phyloP scores from a whole-genome alignment of 2,797 vertebrate species.

The Sternarchorhynchus goeldii region DNA sequence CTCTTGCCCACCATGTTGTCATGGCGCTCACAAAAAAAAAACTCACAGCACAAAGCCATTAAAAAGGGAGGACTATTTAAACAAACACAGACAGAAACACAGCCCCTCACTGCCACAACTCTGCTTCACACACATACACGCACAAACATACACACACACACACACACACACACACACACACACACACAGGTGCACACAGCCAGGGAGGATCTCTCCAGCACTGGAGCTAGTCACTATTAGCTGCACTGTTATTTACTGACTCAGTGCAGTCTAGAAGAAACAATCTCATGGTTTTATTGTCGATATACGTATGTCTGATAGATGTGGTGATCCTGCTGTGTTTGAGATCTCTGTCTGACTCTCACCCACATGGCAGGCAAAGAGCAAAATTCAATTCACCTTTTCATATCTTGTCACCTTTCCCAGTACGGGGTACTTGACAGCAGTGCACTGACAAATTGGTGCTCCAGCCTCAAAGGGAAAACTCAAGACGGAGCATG shows the following conservation, averaged over 20 bases:
- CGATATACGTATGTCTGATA: not conserved
- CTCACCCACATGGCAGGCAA: not conserved
- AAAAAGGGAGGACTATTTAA: slow-evolving; percentile 74
- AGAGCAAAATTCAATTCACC: not conserved
- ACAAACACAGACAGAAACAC: slow-evolving; percentile 74
- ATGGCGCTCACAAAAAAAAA: slow-evolving; percentile 63
- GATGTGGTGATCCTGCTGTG: not conserved
- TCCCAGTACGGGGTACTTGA: not conserved
- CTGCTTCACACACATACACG: slow-evolving; percentile 24
- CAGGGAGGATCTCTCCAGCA: slow-evolving; percentile 17
- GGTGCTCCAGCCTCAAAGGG: not conserved
- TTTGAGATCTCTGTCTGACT: not conserved
- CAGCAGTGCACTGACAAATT: not conserved
- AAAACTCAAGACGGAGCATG: not conserved
- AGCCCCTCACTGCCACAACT: slow-evolving; percentile 12
- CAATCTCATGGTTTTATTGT: slow-evolving; percentile 19
- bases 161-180: slow-evolving; percentile 19
- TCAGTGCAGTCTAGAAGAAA: slow-evolving; percentile 23
- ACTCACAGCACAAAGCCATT: slow-evolving; percentile 67
- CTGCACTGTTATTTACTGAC: slow-evolving; percentile 44
- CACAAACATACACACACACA: slow-evolving; percentile 39
- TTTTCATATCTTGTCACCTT: slow-evolving; percentile 2
- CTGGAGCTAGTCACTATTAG: slow-evolving; percentile 30
- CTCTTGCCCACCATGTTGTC: slow-evolving; percentile 50
- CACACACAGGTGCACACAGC: slow-evolving; percentile 36